Evolutionary conservation across 2,797 vertebrate species (phyloP), one percentile per base, ranked within the genome.

Genomic region (Eulemur mongoz): DNA sequence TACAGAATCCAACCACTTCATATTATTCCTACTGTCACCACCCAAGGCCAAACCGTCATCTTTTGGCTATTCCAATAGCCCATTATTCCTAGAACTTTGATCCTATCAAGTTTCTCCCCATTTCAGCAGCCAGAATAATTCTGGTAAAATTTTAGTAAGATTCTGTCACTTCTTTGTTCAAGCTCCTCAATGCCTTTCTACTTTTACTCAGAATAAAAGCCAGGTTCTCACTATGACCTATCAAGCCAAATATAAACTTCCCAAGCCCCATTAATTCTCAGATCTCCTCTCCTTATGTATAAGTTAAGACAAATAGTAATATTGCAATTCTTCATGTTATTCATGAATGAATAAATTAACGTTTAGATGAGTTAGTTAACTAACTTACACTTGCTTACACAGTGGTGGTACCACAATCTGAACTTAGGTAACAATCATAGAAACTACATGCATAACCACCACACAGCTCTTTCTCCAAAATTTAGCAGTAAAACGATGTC

Each of bases 191-290:
- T 79, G 54, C 2, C 50, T 40, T 40, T 87, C 5, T 5, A 30
- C 4, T 94, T 82, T 75, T 52, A 80, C 22, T 80, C n/a, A 38
- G 45, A 75, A 95, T 88, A 94, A 91, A 76, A 87, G 40, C 20
- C 6, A 59, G 38, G 23, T 79, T 82, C 25, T 81, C 48, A 27
- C 14, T 27, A 11, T 52, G 54, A 76, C 67, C 38, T 67, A 5
- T 48, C 10, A 89, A 63, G 38, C n/a, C 32, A 40, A 8, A 38
- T 12, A 45, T 52, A 54, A 93, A 63, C 54, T 63, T 4, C 38
- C 32, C 12, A 23, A 67, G 18, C 10, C 48, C 30, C 70, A 40
- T 48, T 94, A 57, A 69, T 5, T 67, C 88, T 86, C 76, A 57
- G 32, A 73, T 79, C 48, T 90, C 50, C 32, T 70, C 25, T 95